Evolutionary conservation across 1,140 invertebrate species (phyloP).

Genomic region (Spodoptera frugiperda): DNA sequence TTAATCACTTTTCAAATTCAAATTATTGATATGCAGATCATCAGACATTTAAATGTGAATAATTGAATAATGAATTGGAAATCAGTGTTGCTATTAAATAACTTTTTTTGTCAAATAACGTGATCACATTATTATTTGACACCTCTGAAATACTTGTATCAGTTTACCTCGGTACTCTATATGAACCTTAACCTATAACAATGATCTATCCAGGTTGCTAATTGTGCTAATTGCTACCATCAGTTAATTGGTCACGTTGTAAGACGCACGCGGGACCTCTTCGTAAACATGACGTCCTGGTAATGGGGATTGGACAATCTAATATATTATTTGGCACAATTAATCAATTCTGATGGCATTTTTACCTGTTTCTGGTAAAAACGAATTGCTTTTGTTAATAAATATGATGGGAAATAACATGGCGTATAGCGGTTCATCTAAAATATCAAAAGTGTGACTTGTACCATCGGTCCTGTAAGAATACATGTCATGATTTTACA

Average conservation of each 20-base stretch:
- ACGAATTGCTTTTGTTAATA: no score
- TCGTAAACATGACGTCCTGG: constrained; percentile 20
- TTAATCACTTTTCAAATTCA: no score
- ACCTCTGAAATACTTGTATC: neutral
- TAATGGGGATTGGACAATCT: constrained; percentile 4
- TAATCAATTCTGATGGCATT: neutral
- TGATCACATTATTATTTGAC: neutral
- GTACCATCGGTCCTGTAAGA: no score
- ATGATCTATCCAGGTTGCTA: constrained; percentile 34
- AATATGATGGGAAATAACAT: no score
- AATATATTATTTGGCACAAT: neutral
- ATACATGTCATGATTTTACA: no score
- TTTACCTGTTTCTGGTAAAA: neutral
- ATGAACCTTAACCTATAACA: constrained; percentile 36
- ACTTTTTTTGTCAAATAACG: no score
- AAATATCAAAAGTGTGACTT: no score
- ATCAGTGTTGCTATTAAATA: no score
- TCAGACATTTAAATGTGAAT: no score
- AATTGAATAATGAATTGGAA: no score
- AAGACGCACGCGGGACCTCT: constrained; percentile 21
- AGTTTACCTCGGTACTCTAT: neutral
- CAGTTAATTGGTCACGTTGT: constrained; percentile 41
- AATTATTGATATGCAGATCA: no score
- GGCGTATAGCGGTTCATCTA: no score
- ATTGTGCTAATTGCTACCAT: constrained; percentile 39